Evolutionary conservation across 2,113 vertebrate species (phyloP).

Genomic region (Anhinga anhinga): DNA sequence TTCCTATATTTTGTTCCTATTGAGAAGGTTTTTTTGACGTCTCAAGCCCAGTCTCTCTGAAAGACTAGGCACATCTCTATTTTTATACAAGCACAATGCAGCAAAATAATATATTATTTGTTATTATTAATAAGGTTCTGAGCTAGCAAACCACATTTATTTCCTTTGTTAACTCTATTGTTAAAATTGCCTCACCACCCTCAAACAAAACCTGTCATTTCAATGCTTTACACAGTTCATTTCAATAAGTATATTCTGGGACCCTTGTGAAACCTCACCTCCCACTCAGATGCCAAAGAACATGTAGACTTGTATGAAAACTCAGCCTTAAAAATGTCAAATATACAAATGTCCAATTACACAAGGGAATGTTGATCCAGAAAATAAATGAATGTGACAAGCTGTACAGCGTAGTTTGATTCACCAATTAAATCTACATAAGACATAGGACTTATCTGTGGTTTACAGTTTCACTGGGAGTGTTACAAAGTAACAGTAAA

Average conservation of each 20-base stretch:
- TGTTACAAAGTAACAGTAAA: not conserved
- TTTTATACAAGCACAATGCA: not conserved
- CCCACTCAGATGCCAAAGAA: slow-evolving; percentile 10
- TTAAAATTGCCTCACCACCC: not conserved
- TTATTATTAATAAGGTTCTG: not conserved
- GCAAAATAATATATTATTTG: not conserved
- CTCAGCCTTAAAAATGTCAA: not conserved
- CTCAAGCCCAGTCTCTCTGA: not conserved
- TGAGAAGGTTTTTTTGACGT: not conserved
- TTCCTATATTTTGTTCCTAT: not conserved
- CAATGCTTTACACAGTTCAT: not conserved
- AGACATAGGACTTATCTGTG: not conserved
- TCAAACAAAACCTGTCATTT: not conserved
- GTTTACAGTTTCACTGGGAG: not conserved
- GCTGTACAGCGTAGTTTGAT: not conserved
- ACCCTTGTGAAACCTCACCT: not conserved
- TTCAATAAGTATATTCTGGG: not conserved
- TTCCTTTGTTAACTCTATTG: not conserved
- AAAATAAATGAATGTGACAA: not conserved
- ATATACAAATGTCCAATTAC: not conserved
- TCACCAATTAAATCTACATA: not conserved
- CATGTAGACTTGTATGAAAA: not conserved
- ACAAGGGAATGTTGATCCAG: not conserved
- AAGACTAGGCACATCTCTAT: not conserved
- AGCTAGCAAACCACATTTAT: not conserved